Evolutionary conservation across 1,140 invertebrate genomes (phyloP), one percentile per base, ranked within the genome.

Genomic region (Drosophila obscura): DNA sequence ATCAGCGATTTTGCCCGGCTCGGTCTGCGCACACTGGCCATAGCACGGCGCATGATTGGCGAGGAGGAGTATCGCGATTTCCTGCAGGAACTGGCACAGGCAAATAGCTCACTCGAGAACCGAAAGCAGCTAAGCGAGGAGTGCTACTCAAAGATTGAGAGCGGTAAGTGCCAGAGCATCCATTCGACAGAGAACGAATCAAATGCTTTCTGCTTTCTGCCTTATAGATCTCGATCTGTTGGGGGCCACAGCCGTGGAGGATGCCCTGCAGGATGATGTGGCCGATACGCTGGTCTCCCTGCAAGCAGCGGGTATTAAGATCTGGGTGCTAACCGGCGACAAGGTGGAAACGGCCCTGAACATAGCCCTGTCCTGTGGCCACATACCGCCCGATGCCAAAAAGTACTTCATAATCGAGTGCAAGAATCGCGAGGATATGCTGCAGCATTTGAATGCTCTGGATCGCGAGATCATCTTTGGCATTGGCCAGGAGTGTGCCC

Each of bases 1-100:
- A 94, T 99, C 39, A 96, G 98, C 88, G 93, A 95, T 45, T 99
- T 99, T 93, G 98, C 99, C 0, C 95, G 95, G 1, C 95, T 96
- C 91, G 97, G 97, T 19, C 92, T 98, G 8, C 93, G 98, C 64
- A 99, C 98, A 0, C 93, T 99, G 24, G 98, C 97, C 2, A 93
- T 96, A 31, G 94, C 96, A 0, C 95, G 96, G 55, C 94, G 98
- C 65, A 93, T 95, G 75, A 92, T 94, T 55, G 74, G 91, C 0
- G 84, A 91, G 3, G 91, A 93, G 2, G 93, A 94, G 80, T 94
- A 93, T 67, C 82, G 91, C 28, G 90, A 80, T 7, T 92, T 92
- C 53, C 13, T 90, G 2, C 58, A 16, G 2, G 76, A 85, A 1
- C 48, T 92, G 51, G 74, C 72, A 1, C 79, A 75, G 28, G 91